Percentiles rank a stretch among this genome's conserved stretches.
Evolutionary conservation across 2,888 invertebrate species (phyloP).

Genomic region (Hermaeophaga mercurialis): DNA sequence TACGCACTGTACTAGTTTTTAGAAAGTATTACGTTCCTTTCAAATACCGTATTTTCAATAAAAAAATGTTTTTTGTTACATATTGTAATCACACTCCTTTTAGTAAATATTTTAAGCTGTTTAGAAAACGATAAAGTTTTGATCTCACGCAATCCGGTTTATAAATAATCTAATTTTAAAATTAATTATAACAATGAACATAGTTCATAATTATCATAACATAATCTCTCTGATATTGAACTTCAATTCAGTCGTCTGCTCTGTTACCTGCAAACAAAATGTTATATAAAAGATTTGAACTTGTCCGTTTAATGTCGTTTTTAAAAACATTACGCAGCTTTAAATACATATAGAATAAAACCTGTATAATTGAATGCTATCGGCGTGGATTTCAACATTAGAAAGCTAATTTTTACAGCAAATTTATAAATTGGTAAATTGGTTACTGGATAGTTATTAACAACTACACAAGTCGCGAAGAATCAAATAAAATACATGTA

Average conservation of each 20-base stretch:
- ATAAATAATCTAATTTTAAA: too few relatives aligned
- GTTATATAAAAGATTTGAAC: constrained; percentile 11
- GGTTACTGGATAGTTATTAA: constrained; percentile 5
- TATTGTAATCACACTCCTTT: too few relatives aligned
- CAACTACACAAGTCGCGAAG: not conserved
- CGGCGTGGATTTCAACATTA: constrained; percentile 6
- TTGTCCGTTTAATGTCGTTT: not conserved
- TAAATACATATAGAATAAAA: not conserved
- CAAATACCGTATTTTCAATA: too few relatives aligned
- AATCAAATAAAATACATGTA: not conserved
- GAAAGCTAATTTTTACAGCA: constrained; percentile 16
- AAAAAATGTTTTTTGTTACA: too few relatives aligned
- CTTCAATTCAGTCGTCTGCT: constrained; percentile 1
- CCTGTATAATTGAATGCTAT: constrained; percentile 4
- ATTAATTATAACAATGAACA: too few relatives aligned
- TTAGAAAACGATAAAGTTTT: too few relatives aligned
- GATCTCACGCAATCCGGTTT: too few relatives aligned
- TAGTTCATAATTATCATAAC: too few relatives aligned
- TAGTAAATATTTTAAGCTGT: too few relatives aligned
- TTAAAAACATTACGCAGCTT: not conserved
- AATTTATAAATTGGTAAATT: constrained; percentile 16
- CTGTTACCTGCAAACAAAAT: not conserved
- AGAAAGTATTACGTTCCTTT: too few relatives aligned
- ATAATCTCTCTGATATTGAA: constrained; percentile 13
- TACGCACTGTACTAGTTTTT: too few relatives aligned